phyloP scores from a whole-genome alignment of 2,113 vertebrate species.

The Ahaetulla prasina region DNA sequence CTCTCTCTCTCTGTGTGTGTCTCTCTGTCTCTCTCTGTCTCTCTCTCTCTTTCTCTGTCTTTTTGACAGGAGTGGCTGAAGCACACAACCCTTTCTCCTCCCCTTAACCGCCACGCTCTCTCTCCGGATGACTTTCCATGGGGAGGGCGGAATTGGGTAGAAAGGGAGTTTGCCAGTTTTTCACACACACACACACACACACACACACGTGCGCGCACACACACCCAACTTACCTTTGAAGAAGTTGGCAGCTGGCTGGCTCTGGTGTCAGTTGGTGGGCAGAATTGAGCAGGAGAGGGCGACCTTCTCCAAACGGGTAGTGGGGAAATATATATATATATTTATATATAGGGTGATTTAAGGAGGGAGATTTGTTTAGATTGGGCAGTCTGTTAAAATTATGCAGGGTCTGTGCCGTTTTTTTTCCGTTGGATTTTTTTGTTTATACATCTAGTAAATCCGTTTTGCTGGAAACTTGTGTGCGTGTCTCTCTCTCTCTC shows the following conservation, averaged over 20 bases:
- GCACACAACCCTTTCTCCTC: conserved; percentile 10
- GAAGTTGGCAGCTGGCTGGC: background rate
- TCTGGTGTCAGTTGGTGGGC: too few relatives aligned
- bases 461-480: background rate
- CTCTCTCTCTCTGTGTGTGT: background rate
- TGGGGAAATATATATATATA: too few relatives aligned
- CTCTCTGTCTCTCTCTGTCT: background rate
- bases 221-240: background rate
- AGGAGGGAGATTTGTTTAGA: background rate
- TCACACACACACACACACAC: too few relatives aligned
- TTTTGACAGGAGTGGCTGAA: conserved; percentile 43
- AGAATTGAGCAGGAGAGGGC: too few relatives aligned
- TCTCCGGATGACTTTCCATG: background rate
- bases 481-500: too few relatives aligned
- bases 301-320: too few relatives aligned
- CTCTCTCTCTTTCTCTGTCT: background rate
- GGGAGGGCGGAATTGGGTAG: background rate
- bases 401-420: fast-evolving
- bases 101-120: background rate
- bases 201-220: too few relatives aligned
- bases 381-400: background rate
- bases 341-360: too few relatives aligned
- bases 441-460: background rate
- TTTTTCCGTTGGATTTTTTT: too few relatives aligned
- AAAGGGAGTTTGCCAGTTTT: background rate